phyloP scores from a whole-genome alignment of 2,113 vertebrate species.

The Zosterops borbonicus region DNA sequence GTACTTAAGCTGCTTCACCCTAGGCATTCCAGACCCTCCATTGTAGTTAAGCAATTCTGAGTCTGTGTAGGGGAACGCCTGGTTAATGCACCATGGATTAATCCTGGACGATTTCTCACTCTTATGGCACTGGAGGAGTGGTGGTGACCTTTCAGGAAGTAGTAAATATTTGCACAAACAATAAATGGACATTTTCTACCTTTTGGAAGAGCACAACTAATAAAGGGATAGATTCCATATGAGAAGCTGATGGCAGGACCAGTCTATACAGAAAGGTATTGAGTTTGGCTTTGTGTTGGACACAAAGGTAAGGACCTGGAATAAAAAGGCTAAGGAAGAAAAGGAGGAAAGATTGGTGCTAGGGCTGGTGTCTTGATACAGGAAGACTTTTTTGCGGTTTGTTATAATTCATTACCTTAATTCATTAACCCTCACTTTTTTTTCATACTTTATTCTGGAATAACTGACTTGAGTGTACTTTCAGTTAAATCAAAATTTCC shows the following conservation, averaged over 20 bases:
- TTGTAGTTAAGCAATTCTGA: background rate
- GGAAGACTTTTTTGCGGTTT: background rate
- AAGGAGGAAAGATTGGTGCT: background rate
- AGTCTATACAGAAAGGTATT: background rate
- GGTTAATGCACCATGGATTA: background rate
- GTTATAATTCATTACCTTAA: slow-evolving; percentile 6
- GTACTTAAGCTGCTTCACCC: background rate
- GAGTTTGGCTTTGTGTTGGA: background rate
- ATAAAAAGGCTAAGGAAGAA: background rate
- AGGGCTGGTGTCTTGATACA: background rate
- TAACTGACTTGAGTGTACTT: background rate
- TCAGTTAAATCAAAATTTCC: background rate
- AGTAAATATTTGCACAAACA: background rate
- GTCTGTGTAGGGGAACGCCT: background rate
- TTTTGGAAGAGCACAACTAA: background rate
- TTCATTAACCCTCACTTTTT: background rate
- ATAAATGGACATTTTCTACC: background rate
- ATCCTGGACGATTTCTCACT: background rate
- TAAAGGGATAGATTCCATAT: background rate
- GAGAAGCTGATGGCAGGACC: background rate
- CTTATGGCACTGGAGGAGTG: background rate
- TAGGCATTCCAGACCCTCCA: background rate
- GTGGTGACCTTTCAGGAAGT: background rate
- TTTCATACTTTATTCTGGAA: background rate
- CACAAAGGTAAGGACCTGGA: background rate